Conservation (phyloP, 2,888 invertebrate genomes). For the Anaspis maculata region DNA sequence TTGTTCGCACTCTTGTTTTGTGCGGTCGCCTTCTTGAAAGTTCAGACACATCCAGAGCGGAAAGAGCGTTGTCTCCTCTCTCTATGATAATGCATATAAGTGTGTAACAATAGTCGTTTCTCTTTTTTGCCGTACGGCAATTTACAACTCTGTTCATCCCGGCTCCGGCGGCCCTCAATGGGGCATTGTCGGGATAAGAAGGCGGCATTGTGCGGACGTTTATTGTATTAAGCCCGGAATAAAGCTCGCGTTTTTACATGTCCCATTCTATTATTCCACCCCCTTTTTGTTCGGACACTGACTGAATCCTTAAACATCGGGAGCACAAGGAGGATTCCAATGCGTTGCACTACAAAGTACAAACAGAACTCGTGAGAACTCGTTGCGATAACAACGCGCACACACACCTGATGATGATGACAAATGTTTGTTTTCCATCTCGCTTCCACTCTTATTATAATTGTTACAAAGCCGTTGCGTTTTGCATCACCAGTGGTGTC, state of each 20-base stretch:
- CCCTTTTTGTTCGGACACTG: slow-evolving; percentile 17
- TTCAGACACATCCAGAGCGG: background rate
- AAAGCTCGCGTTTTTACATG: slow-evolving; percentile 36
- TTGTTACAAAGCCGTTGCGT: too few species aligned
- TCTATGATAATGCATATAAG: slow-evolving; percentile 30
- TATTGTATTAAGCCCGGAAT: slow-evolving; percentile 36
- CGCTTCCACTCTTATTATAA: too few species aligned
- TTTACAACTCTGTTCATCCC: slow-evolving; percentile 15
- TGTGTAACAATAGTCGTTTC: slow-evolving; percentile 26
- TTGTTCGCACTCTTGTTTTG: too few species aligned
- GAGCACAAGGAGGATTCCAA: background rate
- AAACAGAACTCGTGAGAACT: too few species aligned
- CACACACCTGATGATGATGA: too few species aligned
- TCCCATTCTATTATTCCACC: slow-evolving; percentile 24
- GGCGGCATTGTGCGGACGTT: slow-evolving; percentile 32
- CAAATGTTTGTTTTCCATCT: too few species aligned
- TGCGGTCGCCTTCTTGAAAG: too few species aligned
- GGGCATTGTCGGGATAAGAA: slow-evolving; percentile 31
- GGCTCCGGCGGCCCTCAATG: slow-evolving; percentile 20
- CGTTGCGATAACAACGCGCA: too few species aligned
- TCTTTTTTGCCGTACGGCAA: slow-evolving; percentile 21
- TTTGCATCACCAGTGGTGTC: too few species aligned
- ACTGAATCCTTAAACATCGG: slow-evolving; percentile 11
- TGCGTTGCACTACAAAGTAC: too few species aligned
- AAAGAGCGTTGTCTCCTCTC: slow-evolving; percentile 1